These are phyloP conservation scores for Clarias gariepinus DNA, from an alignment of 2,113 vertebrate species.

Conservation along the genomic window DNA sequence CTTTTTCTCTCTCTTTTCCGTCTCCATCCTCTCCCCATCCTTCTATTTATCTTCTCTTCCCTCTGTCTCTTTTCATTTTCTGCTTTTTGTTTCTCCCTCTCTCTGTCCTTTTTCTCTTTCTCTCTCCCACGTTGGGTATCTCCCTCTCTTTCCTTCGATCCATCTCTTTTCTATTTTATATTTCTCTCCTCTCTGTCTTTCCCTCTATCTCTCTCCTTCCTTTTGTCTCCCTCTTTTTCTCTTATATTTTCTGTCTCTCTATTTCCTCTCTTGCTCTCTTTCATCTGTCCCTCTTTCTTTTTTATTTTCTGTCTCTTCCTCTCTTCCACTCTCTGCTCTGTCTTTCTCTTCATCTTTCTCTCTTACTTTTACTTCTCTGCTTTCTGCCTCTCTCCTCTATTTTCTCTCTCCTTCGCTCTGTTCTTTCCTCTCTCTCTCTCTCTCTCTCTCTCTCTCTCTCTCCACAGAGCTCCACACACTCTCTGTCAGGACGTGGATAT, in stretches of 20 bases:
- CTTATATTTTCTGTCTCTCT: constrained; percentile 48
- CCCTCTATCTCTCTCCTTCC: not conserved
- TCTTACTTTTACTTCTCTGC: too few species aligned
- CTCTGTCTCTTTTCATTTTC: not conserved
- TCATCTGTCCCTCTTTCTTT: too few species aligned
- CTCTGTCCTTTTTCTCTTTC: not conserved
- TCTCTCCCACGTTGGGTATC: constrained; percentile 51
- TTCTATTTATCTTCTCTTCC: too few species aligned
- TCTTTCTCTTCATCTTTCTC: not conserved
- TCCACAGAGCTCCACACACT: constrained; percentile 77
- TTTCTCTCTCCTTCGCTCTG: not conserved
- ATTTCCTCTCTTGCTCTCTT: constrained; percentile 56
- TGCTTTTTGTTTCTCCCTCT: constrained; percentile 59
- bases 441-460: constrained; percentile 55
- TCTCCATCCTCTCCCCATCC: too few species aligned
- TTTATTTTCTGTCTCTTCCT: constrained; percentile 54
- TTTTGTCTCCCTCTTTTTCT: constrained; percentile 65
- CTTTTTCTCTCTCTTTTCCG: too few species aligned
- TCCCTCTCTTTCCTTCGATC: constrained; percentile 57
- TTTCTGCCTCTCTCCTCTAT: constrained; percentile 64
- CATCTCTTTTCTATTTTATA: too few species aligned
- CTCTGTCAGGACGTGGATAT: constrained; percentile 78
- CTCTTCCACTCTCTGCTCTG: constrained; percentile 71
- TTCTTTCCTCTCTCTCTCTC: constrained; percentile 56
- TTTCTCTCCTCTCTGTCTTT: too few species aligned